Evolutionary conservation across 2,888 invertebrate species (phyloP), one percentile per base, ranked within the genome.

Genomic region (Ditula angustiorana): DNA sequence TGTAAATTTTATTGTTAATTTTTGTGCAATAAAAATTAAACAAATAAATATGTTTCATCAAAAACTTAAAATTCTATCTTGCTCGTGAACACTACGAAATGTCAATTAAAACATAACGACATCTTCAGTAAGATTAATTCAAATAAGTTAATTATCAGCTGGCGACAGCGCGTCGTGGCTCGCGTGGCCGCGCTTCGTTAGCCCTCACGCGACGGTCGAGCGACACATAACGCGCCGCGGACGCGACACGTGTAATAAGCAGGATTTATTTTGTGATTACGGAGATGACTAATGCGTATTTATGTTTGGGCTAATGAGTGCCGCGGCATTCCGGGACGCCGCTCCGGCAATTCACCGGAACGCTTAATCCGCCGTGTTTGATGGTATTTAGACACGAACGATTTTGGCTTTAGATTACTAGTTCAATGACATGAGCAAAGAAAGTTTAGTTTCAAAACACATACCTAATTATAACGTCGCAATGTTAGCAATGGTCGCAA

Each of bases 241-340:
- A 55, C 47, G 55, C 61, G 35, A 61, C 61, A 49, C 56, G 57
- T 57, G 57, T 63, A 63, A 63, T 58, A 63, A 63, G 50, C 63
- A 52, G 50, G 63, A 63, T 63, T 63, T 63, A 63, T 63, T 44
- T 63, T 61, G 50, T 58, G 57, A 63, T 63, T 63, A 63, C 63
- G 33, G 50, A 19, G 24, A 62, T 63, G 63, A 63, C 57, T 57
- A 63, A 63, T 63, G 44, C 57, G 44, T 63, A 63, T 63, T 63
- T 63, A 63, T 63, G 63, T 63, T 50, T 24, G 50, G 44, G 5
- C 47, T 63, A 63, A 58, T 58, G 63, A 63, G 57, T 19, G 50
- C 50, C 21, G 46, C 33, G 33, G 61, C 46, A 46, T 47, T 35
- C 62, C 52, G 53, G 24, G 13, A 19, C 0, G n/a, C n/a, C n/a